Conservation (phyloP, 2,888 invertebrate genomes). For the Metacarcinus magister region DNA sequence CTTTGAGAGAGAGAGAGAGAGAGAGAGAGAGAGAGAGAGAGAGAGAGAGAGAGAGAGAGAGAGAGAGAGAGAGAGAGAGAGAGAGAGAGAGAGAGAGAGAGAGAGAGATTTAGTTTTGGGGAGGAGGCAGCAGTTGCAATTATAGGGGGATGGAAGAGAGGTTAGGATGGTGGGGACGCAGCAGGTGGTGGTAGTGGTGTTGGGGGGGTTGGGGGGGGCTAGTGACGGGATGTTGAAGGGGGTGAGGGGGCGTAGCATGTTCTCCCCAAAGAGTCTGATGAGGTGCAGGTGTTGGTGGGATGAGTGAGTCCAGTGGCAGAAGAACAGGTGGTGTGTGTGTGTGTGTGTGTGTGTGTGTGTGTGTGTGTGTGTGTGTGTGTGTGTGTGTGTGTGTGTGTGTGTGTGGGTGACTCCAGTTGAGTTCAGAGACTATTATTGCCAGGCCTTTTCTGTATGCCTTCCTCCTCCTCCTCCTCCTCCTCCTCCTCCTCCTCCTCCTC, state of each 20-base stretch:
- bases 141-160: neutral
- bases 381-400: neutral
- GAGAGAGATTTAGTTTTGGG: neutral
- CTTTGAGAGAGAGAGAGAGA: neutral
- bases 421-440: neutral
- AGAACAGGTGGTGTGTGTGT: neutral
- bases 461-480: too few species aligned
- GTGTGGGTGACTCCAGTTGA: neutral
- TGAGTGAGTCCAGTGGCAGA: neutral
- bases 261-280: conserved; percentile 23
- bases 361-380: neutral
- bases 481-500: too few species aligned
- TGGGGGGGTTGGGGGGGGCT: neutral
- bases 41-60: neutral
- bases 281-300: conserved; percentile 23
- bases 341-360: neutral
- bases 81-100: conserved; percentile 26
- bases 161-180: neutral
- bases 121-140: neutral
- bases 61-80: neutral
- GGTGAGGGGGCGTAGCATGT: neutral
- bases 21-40: conserved; percentile 2
- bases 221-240: neutral
- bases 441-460: too few species aligned
- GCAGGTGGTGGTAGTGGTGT: conserved; percentile 23